phyloP scores from a whole-genome alignment of 2,113 vertebrate genomes.

The Solea senegalensis region DNA sequence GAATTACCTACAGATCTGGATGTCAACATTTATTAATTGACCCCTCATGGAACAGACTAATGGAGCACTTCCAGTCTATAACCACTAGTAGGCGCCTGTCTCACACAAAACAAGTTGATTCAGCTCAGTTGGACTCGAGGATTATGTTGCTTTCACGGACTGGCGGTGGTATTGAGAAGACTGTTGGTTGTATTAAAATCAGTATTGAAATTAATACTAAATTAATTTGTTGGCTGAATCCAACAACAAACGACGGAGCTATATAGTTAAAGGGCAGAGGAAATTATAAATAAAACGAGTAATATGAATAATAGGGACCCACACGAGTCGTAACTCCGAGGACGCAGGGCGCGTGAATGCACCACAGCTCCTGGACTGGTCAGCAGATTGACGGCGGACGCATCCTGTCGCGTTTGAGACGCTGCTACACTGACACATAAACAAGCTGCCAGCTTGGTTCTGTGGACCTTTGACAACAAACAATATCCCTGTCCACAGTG shows the following conservation, averaged over 20 bases:
- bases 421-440: conserved; percentile 51
- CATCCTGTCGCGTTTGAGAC: conserved; percentile 16
- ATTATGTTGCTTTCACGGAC: conserved; percentile 21
- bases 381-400: conserved; percentile 42
- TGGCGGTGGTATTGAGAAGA: background rate
- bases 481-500: background rate
- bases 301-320: fast-evolving
- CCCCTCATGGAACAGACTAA: fast-evolving
- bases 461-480: conserved; percentile 9
- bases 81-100: conserved; percentile 64
- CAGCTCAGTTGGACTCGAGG: background rate
- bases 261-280: fast-evolving
- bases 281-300: background rate
- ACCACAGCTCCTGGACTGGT: conserved; percentile 16
- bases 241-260: fast-evolving
- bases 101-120: background rate
- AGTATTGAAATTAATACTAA: background rate
- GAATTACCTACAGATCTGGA: background rate
- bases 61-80: conserved; percentile 16
- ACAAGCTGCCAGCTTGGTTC: conserved; percentile 53
- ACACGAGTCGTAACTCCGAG: background rate
- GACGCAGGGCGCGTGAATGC: conserved; percentile 29
- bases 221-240: background rate
- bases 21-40: background rate
- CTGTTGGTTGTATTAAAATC: background rate